Evolutionary conservation across 2,888 invertebrate genomes (phyloP), one percentile per base, ranked within the genome.

Genomic region (Andrena camellia): DNA sequence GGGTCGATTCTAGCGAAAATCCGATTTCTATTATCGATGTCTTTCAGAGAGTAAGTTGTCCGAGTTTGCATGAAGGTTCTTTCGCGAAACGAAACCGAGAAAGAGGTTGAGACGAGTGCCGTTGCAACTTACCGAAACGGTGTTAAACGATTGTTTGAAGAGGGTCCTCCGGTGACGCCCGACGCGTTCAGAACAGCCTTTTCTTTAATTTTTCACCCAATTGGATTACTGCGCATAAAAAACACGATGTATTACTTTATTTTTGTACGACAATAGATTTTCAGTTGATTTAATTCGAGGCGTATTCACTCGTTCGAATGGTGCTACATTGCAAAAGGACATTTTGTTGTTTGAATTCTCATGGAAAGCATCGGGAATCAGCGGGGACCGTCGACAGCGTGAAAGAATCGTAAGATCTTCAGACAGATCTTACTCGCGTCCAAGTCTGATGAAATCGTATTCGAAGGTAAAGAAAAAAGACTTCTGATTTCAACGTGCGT

Each of bases 11-110:
- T 88, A 87, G 85, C 42, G 66, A 77, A 85, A 86, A 88, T 88
- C 88, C 87, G 87, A 88, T 88, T 88, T 88, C 88, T 88, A 91
- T 57, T 90, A 87, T 91, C 88, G 87, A 91, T 91, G 92, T 92
- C 92, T 92, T 92, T 91, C 90, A 92, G 23, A 87, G 77, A 79
- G 89, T 84, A 82, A 88, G 79, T 89, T 87, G 78, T 83, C 85
- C 78, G 83, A 78, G 81, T 81, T 85, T 80, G 69, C 31, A 13
- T 26, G 74, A 42, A 77, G 29, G 64, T 82, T 83, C 77, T 81
- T 86, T 86, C 82, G 77, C 81, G 71, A 69, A 20, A 52, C 54
- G 33, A 50, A 31, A 33, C 29, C 33, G 42, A 42, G 10, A 23
- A 42, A 35, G 29, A 54, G 20, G 20, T 50, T 62, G 31, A 29